Percentiles rank a stretch among this genome's conserved stretches.
Evolutionary conservation across 2,888 invertebrate genomes (phyloP).

Genomic region (Cylloceria caligata): DNA sequence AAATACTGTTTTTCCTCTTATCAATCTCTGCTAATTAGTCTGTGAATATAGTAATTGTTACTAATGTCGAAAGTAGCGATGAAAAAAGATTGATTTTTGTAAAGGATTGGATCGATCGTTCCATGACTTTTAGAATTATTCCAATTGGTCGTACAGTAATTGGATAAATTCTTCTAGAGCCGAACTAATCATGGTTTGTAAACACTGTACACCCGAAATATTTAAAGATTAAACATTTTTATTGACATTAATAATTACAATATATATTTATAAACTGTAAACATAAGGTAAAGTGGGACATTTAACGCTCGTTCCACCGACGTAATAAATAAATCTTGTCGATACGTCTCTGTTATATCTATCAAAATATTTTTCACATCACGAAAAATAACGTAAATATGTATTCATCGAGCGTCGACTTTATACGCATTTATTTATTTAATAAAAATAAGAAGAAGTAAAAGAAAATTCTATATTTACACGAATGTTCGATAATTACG

Average conservation of each 20-base stretch:
- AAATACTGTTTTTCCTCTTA: no score
- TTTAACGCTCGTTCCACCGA: slow-evolving; percentile 5
- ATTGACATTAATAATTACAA: slow-evolving; percentile 56
- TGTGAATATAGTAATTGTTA: no score
- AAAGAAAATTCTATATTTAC: slow-evolving; percentile 8
- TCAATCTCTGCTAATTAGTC: no score
- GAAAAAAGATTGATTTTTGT: background rate
- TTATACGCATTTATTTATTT: slow-evolving; percentile 26
- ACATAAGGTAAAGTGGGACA: slow-evolving; percentile 14
- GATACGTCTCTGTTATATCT: slow-evolving; percentile 50
- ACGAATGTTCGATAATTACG: slow-evolving; percentile 28
- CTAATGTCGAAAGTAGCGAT: no score
- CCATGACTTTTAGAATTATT: background rate
- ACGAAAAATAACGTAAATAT: slow-evolving; percentile 61
- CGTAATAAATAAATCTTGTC: slow-evolving; percentile 52
- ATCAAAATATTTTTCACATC: slow-evolving; percentile 44
- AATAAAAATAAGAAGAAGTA: slow-evolving; percentile 9
- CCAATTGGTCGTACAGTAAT: background rate
- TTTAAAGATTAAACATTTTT: slow-evolving; percentile 37
- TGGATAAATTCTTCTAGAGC: background rate
- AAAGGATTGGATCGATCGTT: background rate
- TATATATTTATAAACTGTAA: slow-evolving; percentile 32
- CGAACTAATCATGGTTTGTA: background rate
- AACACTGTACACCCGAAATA: background rate
- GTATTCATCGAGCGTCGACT: slow-evolving; percentile 40